Percentiles rank a stretch among this genome's conserved stretches.
phyloP scores from a whole-genome alignment of 2,888 invertebrate species.

The Agyllia agylla region DNA sequence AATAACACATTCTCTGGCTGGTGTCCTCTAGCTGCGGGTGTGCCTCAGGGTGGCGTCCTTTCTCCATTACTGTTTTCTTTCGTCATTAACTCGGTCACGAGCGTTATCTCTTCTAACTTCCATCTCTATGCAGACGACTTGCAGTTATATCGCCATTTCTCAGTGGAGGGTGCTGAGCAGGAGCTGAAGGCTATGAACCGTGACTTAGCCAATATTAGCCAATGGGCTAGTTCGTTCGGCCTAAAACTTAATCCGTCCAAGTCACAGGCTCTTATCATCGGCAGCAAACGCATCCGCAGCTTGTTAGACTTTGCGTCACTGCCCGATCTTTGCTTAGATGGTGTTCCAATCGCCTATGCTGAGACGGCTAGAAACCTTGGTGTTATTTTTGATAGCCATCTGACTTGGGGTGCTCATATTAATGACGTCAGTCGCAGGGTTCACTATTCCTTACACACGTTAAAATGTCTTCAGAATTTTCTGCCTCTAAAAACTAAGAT shows the following conservation, averaged over 20 bases:
- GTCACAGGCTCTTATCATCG: not conserved
- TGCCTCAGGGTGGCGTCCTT: not conserved
- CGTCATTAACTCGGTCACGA: not conserved
- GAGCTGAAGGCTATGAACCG: not conserved
- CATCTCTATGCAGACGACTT: slow-evolving; percentile 2
- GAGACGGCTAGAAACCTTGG: not conserved
- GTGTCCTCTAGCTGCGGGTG: not conserved
- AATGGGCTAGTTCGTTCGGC: not conserved
- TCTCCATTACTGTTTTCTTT: not conserved
- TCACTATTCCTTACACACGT: not conserved
- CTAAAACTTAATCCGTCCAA: not conserved
- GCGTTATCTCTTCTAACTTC: not conserved
- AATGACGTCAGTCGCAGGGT: not conserved
- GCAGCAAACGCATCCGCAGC: not conserved
- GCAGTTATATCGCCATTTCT: not conserved
- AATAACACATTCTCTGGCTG: not conserved
- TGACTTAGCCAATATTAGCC: not conserved
- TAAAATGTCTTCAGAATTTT: not conserved
- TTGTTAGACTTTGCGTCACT: not conserved
- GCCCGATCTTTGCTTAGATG: not conserved
- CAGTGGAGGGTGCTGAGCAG: not conserved
- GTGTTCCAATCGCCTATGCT: not conserved
- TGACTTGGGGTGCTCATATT: not conserved
- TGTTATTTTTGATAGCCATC: not conserved
- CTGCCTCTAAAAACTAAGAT: not conserved